Evolutionary conservation across 2,113 vertebrate species (phyloP), one percentile per base, ranked within the genome.

Genomic region (Plestiodon gilberti): DNA sequence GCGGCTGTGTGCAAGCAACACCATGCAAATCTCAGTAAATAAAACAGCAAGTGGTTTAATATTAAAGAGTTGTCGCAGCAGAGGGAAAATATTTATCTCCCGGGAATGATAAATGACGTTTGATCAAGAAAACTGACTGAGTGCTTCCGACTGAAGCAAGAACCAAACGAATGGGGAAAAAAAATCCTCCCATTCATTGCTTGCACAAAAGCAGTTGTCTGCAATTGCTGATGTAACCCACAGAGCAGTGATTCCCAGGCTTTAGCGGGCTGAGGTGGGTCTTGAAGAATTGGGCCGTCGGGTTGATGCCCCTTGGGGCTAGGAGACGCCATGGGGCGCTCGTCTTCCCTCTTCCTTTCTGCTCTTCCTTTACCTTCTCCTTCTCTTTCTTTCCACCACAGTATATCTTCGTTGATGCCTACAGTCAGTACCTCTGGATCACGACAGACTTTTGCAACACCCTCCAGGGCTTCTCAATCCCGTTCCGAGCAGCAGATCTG

Each of bases 401-500:
- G 99, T 99, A 99, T 80, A 97, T 99, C 86, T 99, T 99, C 2
- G 97, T 97, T 0, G 99, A 99, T 0, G 97, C 98, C 59, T 97
- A 97, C 0, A 97, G 97, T 84, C 96, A 97, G 3, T 99, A 97
- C 94, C 95, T 99, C 81, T 99, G 99, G 99, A 98, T 98, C 96
- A 98, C 98, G 0, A 98, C 97, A 0, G 98, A 99, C 96, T 99
- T 99, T 95, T 99, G 98, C 90, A 96, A 93, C 91, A 98, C 88
- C 0, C 91, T 99, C 10, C 97, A 98, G 69, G 98, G 98, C 83
- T 98, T 99, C 94, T 92, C 98, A 0, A 95, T 98, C 55, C 98
- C 98, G 4, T 99, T 99, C 96, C 96, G 96, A 90, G 98, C 98
- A 0, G 97, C 97, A 0, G 99, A 99, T 62, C 97, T 99, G 85